Base-by-base conservation (phyloP, 2,113 vertebrate species). In the Mobula hypostoma region DNA sequence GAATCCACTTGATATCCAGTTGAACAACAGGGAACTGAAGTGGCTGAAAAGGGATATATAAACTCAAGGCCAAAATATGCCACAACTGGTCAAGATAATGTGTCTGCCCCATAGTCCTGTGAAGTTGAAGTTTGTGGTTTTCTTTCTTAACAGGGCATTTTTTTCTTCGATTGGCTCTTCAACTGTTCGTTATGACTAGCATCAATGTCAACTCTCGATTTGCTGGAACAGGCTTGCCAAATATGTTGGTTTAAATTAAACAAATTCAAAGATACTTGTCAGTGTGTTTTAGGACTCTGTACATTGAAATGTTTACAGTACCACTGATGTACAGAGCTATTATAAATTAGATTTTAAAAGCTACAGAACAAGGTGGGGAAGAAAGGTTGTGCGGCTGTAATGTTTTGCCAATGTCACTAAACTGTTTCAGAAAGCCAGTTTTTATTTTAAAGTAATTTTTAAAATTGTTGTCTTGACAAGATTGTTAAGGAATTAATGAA, bases 171-270 rank as follows among this genome's bases (percentile, higher is more conserved):
- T 29, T 88, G 27, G 27, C 15, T 88, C 9, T 7, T 32, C 17
- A 9, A 66, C 29, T 63, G 58, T 88, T 88, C 27, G 85, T 29
- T 90, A 15, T 66, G 85, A 90, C 85, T 36, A 90, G 85, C 61
- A 19, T 90, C 61, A 36, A 17, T 32, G 61, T 66, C 5, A 29
- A 66, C 29, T 27, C 58, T 90, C 7, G 9, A 19, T 61, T n/a
- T 90, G 61, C 29, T 61, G 66, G 85, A 66, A n/a, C 29, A 19
- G 15, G 21, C 14, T 32, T 90, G n/a, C n/a, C 63, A 90, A 90
- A 90, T 17, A 90, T 88, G 68, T n/a, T 90, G 58, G 29, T 66
- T 90, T 66, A 66, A n/a, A 88, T 88, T 88, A n/a, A 63, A 66
- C 12, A 32, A n/a, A 5, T 66, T 90, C 85, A 90, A 88, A 66